Evolutionary conservation across 2,888 invertebrate species (phyloP), one percentile per base, ranked within the genome.

Genomic region (Protula sp.): DNA sequence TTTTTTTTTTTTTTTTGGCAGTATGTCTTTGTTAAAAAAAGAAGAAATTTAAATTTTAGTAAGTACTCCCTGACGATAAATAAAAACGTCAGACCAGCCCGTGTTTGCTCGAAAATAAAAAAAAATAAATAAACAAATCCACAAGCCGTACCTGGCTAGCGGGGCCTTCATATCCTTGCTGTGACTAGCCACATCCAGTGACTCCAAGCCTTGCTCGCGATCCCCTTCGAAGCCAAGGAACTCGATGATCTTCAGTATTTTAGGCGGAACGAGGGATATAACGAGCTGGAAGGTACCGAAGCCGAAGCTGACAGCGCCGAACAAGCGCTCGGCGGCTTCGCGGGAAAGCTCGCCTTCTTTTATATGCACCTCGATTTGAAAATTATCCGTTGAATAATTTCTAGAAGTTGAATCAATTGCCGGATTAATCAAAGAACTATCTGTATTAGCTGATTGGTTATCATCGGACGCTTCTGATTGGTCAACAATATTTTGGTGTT

Each of bases 241-340:
- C 71, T 85, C 86, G 2, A 86, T 86, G 53, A 88, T 72, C 28
- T 86, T 86, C 31, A 80, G 64, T 57, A 80, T 72, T 62, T 76
- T 78, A 1, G 87, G 86, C 3, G 88, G 88, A 53, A 88, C 79
- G 58, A 88, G 80, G 4, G 88, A 88, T 56, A 88, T 84, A 64
- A 86, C 86, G 58, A 88, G 77, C 71, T 88, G 87, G 72, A 88
- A 87, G 45, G 87, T 80, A 19, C 88, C 88, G 69, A 87, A 88
- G 2, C 88, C 88, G 74, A 88, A 88, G 70, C 87, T 86, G 3
- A 88, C 86, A 0, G 87, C 86, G 3, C 86, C 85, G 84, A 87
- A 86, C 47, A 88, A 76, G n/a, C 87, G 81, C 27, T 82, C 80
- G 22, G 87, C 83, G 58, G 84, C 84, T 38, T 83, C 82, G 14